These are phyloP conservation scores for Tortrix viridana DNA, from an alignment of 2,888 invertebrate genomes.

Conservation along the genomic window DNA sequence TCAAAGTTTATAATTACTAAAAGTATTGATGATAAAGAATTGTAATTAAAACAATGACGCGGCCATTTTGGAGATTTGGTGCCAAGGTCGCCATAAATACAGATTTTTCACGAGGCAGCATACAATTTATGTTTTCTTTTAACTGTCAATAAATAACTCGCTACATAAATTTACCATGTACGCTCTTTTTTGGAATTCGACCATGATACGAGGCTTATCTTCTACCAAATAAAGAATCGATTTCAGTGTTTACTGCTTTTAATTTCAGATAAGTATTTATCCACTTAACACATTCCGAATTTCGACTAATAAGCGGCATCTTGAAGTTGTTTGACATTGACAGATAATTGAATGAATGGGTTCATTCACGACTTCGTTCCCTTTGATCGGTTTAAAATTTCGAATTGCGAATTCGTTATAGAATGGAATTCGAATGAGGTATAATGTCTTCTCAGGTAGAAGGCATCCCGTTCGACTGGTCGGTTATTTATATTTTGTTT, in stretches of 20 bases:
- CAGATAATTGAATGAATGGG: constrained; percentile 11
- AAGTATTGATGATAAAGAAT: constrained; percentile 15
- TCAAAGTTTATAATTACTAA: constrained; percentile 27
- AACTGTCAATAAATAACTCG: not conserved
- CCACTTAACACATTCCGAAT: constrained; percentile 15
- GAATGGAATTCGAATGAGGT: constrained; percentile 12
- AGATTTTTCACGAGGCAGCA: constrained; percentile 14
- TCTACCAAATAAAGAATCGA: constrained; percentile 23
- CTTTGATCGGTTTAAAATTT: not conserved
- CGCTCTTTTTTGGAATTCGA: constrained; percentile 26
- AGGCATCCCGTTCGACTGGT: constrained; percentile 21
- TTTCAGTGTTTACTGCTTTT: constrained; percentile 4
- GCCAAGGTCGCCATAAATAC: constrained; percentile 37
- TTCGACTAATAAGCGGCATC: constrained; percentile 8
- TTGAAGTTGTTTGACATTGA: constrained; percentile 21
- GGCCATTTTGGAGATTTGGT: constrained; percentile 31
- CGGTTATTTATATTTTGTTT: constrained; percentile 31
- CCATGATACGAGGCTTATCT: constrained; percentile 22
- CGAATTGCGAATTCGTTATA: constrained; percentile 15
- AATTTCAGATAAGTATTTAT: constrained; percentile 24
- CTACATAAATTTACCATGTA: constrained; percentile 9
- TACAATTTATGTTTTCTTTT: constrained; percentile 12
- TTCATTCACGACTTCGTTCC: not conserved
- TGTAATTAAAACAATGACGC: constrained; percentile 33
- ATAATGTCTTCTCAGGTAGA: constrained; percentile 21